These are phyloP conservation scores for Oncopodura yosiiana DNA, from an alignment of 1,140 invertebrate genomes.

Conservation along the genomic window DNA sequence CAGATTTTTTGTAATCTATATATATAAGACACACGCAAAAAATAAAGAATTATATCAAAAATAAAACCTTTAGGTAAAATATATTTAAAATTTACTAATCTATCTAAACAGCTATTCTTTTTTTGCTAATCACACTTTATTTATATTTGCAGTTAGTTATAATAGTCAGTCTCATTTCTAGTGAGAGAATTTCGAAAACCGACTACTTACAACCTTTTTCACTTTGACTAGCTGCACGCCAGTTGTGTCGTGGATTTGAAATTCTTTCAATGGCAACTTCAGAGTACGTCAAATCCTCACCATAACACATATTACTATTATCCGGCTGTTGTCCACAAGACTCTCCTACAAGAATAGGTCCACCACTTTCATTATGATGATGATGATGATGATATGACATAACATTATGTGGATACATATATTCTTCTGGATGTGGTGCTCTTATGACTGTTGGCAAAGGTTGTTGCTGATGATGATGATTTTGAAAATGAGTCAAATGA, in stretches of 20 bases:
- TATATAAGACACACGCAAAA: constrained; percentile 3
- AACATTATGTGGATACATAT: constrained; percentile 11
- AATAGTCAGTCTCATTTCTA: neutral
- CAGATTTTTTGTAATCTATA: constrained; percentile 70
- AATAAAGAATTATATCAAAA: neutral
- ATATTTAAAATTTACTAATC: neutral
- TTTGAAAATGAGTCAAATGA: too few species aligned
- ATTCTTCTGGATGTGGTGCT: constrained; percentile 28
- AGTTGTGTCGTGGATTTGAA: constrained; percentile 31
- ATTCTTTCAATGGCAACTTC: constrained; percentile 27
- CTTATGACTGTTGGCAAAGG: constrained; percentile 23
- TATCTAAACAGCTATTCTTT: neutral
- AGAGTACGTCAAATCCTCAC: constrained; percentile 20
- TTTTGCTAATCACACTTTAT: neutral
- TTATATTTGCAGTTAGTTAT: neutral
- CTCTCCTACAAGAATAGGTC: neutral
- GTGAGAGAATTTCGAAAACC: neutral
- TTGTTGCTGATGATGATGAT: too few species aligned
- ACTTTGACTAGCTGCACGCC: constrained; percentile 23
- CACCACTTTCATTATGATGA: neutral
- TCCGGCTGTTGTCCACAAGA: neutral
- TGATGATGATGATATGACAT: neutral
- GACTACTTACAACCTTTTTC: constrained; percentile 30
- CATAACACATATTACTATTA: constrained; percentile 8
- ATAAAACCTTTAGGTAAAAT: neutral